Evolutionary conservation across 2,113 vertebrate genomes (phyloP).

Genomic region (Emberiza fucata): DNA sequence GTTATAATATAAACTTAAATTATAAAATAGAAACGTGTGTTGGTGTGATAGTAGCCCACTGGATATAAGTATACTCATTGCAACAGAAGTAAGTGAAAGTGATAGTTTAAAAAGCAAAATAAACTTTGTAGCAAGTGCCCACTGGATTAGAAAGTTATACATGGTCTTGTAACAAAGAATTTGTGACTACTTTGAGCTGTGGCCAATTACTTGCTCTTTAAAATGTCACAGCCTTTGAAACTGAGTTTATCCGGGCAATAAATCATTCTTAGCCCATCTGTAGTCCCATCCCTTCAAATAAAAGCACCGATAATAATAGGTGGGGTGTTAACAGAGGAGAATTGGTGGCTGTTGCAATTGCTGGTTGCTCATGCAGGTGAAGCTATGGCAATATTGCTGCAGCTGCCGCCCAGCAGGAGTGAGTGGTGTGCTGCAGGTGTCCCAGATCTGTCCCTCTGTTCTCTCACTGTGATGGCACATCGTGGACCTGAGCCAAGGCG

Average conservation of each 20-base stretch:
- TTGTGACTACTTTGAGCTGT: not conserved
- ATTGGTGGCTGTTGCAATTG: not conserved
- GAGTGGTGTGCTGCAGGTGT: not conserved
- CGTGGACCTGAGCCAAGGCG: rapidly evolving
- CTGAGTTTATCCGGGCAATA: not conserved
- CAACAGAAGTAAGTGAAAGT: not conserved
- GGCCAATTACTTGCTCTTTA: not conserved
- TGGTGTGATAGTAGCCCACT: not conserved
- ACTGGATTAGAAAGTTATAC: not conserved
- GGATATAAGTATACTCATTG: not conserved
- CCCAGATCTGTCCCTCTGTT: not conserved
- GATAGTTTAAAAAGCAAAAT: not conserved
- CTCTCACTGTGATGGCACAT: not conserved
- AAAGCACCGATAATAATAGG: not conserved
- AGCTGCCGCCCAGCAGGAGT: not conserved
- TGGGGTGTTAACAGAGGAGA: not conserved
- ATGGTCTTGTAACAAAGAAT: not conserved
- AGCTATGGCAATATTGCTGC: not conserved
- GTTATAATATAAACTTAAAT: too few relatives aligned
- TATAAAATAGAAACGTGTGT: too few relatives aligned
- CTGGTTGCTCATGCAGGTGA: not conserved
- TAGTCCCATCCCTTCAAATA: not conserved
- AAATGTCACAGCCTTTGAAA: not conserved
- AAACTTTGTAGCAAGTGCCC: not conserved
- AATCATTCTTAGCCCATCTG: not conserved